A percentile compares a stretch with the other conserved stretches of the same genome.
These are phyloP conservation scores for Ctenosaura bakeri DNA, from an alignment of 2,797 vertebrate genomes.

Conservation along the genomic window DNA sequence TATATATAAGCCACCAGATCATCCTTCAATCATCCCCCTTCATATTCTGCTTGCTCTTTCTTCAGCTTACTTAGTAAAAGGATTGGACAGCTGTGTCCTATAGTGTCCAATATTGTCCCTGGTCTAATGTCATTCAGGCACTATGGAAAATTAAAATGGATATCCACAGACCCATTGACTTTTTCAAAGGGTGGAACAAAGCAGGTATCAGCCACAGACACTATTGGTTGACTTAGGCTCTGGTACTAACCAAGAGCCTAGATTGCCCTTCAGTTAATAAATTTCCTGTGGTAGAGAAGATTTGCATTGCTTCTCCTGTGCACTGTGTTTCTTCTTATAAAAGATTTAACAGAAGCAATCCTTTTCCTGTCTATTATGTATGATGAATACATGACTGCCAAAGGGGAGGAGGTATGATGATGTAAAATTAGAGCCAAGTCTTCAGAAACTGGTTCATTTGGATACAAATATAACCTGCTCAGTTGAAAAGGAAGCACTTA, in stretches of 20 bases:
- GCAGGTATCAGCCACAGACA: neutral
- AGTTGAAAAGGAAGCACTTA: slow-evolving; percentile 7
- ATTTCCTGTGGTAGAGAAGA: neutral
- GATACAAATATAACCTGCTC: slow-evolving; percentile 48
- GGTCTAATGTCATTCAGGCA: neutral
- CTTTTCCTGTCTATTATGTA: slow-evolving; percentile 32
- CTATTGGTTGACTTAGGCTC: too few relatives aligned
- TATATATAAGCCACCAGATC: neutral
- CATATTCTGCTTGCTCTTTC: neutral
- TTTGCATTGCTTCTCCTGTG: neutral
- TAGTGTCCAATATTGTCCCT: neutral
- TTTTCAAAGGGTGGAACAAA: neutral
- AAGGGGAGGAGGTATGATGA: slow-evolving; percentile 41
- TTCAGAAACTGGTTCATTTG: slow-evolving; percentile 50
- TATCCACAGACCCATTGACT: neutral
- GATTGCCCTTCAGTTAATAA: neutral
- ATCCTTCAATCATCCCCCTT: neutral
- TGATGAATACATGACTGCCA: slow-evolving; percentile 47
- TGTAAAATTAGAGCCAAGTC: slow-evolving; percentile 39
- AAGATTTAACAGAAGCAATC: neutral
- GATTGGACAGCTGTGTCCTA: too few relatives aligned
- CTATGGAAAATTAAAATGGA: neutral
- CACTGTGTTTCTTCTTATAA: neutral
- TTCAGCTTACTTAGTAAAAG: neutral
- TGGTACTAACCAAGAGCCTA: neutral